Evolutionary conservation across 2,113 vertebrate genomes (phyloP).

Genomic region (Melanocharis versteri): DNA sequence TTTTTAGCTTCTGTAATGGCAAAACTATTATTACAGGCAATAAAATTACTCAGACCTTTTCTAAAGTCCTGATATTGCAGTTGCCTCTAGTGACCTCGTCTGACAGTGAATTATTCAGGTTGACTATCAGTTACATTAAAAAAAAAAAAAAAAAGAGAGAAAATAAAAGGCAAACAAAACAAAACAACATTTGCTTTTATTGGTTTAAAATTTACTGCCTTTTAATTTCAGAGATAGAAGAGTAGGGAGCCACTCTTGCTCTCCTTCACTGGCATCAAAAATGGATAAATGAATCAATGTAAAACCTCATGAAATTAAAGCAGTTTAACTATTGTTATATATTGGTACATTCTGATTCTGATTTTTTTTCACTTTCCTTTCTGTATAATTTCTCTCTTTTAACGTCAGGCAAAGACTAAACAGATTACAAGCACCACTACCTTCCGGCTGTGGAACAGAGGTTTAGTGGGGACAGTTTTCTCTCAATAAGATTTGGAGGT

Average conservation of each 20-base stretch:
- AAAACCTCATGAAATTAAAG: conserved; percentile 59
- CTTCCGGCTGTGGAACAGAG: background rate
- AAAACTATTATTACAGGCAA: conserved; percentile 56
- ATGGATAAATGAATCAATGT: conserved; percentile 47
- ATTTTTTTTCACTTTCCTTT: background rate
- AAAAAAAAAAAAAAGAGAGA: background rate
- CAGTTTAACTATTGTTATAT: conserved; percentile 18
- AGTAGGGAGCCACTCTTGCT: conserved; percentile 17
- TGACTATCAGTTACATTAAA: conserved; percentile 42
- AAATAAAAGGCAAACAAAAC: background rate
- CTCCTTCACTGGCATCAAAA: conserved; percentile 31
- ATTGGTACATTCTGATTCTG: background rate
- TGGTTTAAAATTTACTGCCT: conserved; percentile 65
- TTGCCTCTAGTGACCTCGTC: conserved; percentile 46
- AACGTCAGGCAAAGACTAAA: background rate
- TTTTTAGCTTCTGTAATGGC: conserved; percentile 54
- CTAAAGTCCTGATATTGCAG: conserved; percentile 59
- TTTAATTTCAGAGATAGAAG: conserved; percentile 53
- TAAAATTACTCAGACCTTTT: conserved; percentile 63
- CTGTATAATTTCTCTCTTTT: background rate
- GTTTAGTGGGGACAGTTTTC: background rate
- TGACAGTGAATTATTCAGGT: conserved; percentile 58
- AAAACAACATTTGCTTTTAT: conserved; percentile 34
- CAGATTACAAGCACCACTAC: accelerated
- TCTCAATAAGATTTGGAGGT: background rate